Conservation (phyloP, 2,113 vertebrate species). For the Corydoras sp. region DNA sequence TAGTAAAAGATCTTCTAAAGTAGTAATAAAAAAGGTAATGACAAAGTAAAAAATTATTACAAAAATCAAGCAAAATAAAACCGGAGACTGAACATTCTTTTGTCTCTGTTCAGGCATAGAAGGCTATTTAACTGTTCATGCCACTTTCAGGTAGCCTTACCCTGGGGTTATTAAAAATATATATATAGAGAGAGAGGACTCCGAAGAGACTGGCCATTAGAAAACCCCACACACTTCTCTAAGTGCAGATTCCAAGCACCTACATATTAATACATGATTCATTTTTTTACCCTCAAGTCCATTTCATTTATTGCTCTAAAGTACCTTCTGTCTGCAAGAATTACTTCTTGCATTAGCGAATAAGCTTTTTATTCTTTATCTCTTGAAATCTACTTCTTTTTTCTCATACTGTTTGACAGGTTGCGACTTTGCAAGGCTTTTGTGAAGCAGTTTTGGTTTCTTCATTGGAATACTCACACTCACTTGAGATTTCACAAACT, state of each 20-base stretch:
- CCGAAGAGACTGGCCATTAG: conserved; percentile 31
- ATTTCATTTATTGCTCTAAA: conserved; percentile 47
- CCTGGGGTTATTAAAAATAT: conserved; percentile 42
- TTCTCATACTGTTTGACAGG: not conserved
- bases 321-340: conserved; percentile 39
- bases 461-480: conserved; percentile 16
- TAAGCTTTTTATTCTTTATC: conserved; percentile 43
- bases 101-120: conserved; percentile 34
- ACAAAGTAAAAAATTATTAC: conserved; percentile 4
- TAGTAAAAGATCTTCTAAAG: conserved; percentile 12
- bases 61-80: conserved; percentile 39
- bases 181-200: conserved; percentile 40
- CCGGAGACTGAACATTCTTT: conserved; percentile 42
- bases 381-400: conserved; percentile 19
- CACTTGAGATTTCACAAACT: conserved; percentile 35
- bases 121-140: conserved; percentile 52
- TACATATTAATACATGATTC: conserved; percentile 47
- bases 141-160: conserved; percentile 35
- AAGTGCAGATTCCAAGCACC: conserved; percentile 47
- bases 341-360: conserved; percentile 52
- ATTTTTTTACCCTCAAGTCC: conserved; percentile 42
- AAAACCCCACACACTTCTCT: conserved; percentile 43
- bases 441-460: conserved; percentile 19
- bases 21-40: conserved; percentile 5
- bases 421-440: conserved; percentile 4